Percentiles rank a stretch among this genome's conserved stretches.
Evolutionary conservation across 2,113 vertebrate genomes (phyloP).

Genomic region (Micronycteris hirsuta): DNA sequence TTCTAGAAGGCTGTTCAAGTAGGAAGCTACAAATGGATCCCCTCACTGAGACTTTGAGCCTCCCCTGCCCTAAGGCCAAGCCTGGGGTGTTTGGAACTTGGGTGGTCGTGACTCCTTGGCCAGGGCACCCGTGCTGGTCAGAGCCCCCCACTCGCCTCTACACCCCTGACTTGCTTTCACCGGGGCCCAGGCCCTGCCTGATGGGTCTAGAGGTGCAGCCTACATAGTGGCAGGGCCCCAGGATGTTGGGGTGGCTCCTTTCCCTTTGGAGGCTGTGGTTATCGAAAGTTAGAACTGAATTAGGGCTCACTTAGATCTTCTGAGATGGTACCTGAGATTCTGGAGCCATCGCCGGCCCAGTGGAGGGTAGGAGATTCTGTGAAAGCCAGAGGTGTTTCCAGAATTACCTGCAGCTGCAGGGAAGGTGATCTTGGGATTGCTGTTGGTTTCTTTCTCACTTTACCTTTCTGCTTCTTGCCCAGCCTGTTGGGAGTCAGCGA

Average conservation of each 20-base stretch:
- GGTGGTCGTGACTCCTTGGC: neutral
- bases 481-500: neutral
- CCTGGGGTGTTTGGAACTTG: neutral
- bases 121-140: neutral
- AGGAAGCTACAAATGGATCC: neutral
- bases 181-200: neutral
- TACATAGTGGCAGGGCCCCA: neutral
- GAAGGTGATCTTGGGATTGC: neutral
- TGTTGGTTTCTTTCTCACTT: neutral
- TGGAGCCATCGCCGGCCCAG: too few relatives aligned
- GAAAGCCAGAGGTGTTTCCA: neutral
- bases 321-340: neutral
- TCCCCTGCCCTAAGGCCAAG: neutral
- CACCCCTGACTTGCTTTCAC: neutral
- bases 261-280: neutral
- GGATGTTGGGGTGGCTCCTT: neutral
- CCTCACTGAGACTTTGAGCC: neutral
- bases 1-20: neutral
- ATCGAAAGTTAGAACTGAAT: neutral
- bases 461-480: neutral
- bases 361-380: neutral
- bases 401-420: neutral
- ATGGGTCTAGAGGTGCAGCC: neutral
- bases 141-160: neutral
- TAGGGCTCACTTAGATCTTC: neutral